Evolutionary conservation across 2,888 invertebrate genomes (phyloP).

Genomic region (Eustalomyia histrio): DNA sequence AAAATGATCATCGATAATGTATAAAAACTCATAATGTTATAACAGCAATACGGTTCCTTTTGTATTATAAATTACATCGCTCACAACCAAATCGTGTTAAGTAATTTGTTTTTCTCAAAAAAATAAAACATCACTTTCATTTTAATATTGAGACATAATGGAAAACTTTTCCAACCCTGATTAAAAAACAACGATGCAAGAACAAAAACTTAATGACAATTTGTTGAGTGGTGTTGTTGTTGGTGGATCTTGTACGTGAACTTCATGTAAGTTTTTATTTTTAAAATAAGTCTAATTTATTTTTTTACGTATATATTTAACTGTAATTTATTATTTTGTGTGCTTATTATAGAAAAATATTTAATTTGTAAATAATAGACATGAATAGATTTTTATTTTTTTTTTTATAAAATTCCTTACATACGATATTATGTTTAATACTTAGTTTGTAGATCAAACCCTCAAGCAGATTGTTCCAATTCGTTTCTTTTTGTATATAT

Average conservation of each 20-base stretch:
- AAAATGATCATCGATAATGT: constrained; percentile 70
- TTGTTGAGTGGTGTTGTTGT: neutral
- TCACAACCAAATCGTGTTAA: neutral
- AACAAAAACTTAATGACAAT: neutral
- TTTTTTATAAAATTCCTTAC: neutral
- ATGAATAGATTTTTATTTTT: neutral
- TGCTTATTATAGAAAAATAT: neutral
- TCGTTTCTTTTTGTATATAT: neutral
- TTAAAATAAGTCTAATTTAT: neutral
- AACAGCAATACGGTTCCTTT: neutral
- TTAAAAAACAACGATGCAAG: no score
- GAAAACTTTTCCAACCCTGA: no score
- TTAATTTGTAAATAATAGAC: no score
- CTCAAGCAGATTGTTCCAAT: neutral
- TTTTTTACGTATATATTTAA: neutral
- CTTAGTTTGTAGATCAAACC: neutral
- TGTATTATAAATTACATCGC: constrained; percentile 14
- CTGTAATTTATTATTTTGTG: neutral
- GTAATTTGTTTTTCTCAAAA: neutral
- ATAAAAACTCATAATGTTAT: constrained; percentile 25
- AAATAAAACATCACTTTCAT: no score
- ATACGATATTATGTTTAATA: neutral
- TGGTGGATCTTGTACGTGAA: constrained; percentile 1
- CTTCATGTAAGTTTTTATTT: constrained; percentile 3
- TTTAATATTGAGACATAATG: no score